Percentiles rank a stretch among this genome's conserved stretches.
phyloP scores from a whole-genome alignment of 92 coral and sea anemone genomes.

The Porites evermanni region DNA sequence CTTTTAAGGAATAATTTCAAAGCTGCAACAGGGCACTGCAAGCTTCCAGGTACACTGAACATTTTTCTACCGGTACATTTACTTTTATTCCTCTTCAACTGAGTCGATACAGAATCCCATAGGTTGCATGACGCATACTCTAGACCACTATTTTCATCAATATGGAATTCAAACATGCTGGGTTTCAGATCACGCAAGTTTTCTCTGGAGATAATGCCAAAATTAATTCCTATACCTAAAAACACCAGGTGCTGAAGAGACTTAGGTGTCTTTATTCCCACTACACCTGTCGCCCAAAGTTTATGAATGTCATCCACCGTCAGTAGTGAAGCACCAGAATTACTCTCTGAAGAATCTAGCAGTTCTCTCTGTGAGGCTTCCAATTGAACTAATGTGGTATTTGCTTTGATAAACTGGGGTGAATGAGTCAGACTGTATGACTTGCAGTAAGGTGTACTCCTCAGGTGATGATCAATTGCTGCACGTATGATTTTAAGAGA shows the following conservation, averaged over 20 bases:
- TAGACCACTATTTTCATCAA: conserved; percentile 72
- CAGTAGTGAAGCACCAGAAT: conserved; percentile 63
- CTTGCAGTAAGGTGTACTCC: conserved; percentile 67
- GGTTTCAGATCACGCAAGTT: conserved; percentile 76
- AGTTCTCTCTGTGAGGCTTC: conserved; percentile 57
- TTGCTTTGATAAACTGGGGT: conserved; percentile 38
- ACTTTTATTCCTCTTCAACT: conserved; percentile 50
- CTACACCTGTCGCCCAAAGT: conserved; percentile 77
- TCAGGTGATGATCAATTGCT: conserved; percentile 82
- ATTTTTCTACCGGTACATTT: conserved; percentile 67
- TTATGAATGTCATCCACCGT: conserved; percentile 71
- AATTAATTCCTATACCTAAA: conserved; percentile 80
- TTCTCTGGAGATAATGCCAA: conserved; percentile 82
- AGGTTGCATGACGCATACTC: conserved; percentile 70
- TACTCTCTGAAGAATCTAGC: conserved; percentile 61
- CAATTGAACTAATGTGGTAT: conserved; percentile 48
- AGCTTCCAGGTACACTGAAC: conserved; percentile 80
- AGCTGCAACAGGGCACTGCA: conserved; percentile 82
- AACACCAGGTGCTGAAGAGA: conserved; percentile 81
- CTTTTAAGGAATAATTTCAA: conserved; percentile 76
- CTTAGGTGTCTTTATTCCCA: conserved; percentile 79
- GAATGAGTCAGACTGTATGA: conserved; percentile 73
- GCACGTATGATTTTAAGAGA: conserved; percentile 83
- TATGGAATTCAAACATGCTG: conserved; percentile 77
- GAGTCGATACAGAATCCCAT: conserved; percentile 37